Evolutionary conservation across 2,888 invertebrate genomes (phyloP).

Genomic region (Drosophila fungiperda): DNA sequence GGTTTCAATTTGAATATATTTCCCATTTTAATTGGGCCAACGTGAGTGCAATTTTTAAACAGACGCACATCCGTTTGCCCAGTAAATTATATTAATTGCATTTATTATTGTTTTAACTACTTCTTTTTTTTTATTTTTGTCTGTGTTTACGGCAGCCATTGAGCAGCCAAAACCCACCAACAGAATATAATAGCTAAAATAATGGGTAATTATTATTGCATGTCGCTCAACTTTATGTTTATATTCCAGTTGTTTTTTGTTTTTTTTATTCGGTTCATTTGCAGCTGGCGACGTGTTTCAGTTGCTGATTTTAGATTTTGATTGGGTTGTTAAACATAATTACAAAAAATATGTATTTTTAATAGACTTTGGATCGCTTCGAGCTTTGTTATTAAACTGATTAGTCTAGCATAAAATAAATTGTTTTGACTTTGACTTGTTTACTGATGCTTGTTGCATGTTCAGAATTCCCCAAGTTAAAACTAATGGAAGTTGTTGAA

Average conservation of each 20-base stretch:
- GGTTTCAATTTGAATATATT: constrained; percentile 33
- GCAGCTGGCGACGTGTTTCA: constrained; percentile 38
- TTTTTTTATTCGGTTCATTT: constrained; percentile 32
- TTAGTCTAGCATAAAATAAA: constrained; percentile 37
- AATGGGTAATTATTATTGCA: constrained; percentile 54
- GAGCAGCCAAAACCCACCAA: constrained; percentile 9
- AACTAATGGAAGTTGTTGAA: constrained; percentile 6
- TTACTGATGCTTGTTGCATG: constrained; percentile 11
- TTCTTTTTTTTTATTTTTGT: background rate
- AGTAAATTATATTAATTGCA: constrained; percentile 52
- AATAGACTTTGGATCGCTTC: constrained; percentile 32
- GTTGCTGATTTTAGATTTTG: constrained; percentile 34
- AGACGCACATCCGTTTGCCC: constrained; percentile 22
- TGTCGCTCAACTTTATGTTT: constrained; percentile 35
- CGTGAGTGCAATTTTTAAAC: constrained; percentile 52
- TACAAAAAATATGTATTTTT: constrained; percentile 56
- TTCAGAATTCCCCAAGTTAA: constrained; percentile 11
- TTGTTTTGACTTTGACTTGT: constrained; percentile 50
- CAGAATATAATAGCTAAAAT: constrained; percentile 45
- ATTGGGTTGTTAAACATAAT: constrained; percentile 54
- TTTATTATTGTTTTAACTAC: constrained; percentile 38
- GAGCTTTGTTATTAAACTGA: constrained; percentile 39
- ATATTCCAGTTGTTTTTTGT: background rate
- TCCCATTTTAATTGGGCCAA: constrained; percentile 45
- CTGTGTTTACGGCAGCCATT: background rate